Conservation (phyloP, 2,888 invertebrate species). For the Arge pagana region DNA sequence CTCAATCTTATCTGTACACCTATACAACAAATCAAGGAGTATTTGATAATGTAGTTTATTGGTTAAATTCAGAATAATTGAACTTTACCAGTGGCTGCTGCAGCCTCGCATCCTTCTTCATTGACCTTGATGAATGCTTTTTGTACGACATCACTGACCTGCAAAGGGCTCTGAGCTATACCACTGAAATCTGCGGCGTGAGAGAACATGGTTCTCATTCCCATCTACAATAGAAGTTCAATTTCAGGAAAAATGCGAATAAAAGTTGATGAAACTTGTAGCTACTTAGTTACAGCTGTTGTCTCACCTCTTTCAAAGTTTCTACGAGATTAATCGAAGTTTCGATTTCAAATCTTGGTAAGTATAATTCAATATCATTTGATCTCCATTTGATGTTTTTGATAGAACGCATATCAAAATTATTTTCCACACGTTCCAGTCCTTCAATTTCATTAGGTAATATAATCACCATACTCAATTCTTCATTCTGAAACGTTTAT, state of each 20-base stretch:
- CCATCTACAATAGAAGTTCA: constrained; percentile 55
- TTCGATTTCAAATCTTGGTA: constrained; percentile 63
- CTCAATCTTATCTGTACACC: constrained; percentile 40
- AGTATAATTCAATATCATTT: constrained; percentile 50
- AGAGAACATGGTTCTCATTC: constrained; percentile 55
- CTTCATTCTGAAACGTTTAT: constrained; percentile 46
- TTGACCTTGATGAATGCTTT: constrained; percentile 63
- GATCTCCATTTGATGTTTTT: constrained; percentile 29
- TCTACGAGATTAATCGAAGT: constrained; percentile 53
- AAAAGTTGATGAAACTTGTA: not conserved
- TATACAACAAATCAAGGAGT: constrained; percentile 28
- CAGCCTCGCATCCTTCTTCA: constrained; percentile 64
- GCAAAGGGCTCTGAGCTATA: constrained; percentile 51
- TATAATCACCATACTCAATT: constrained; percentile 54
- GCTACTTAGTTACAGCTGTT: not conserved
- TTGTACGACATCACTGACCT: constrained; percentile 60
- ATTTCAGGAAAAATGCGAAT: not conserved
- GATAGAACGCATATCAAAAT: constrained; percentile 52
- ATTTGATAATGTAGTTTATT: not conserved
- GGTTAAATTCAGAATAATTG: constrained; percentile 6
- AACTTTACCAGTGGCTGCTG: constrained; percentile 61
- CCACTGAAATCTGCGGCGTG: constrained; percentile 56
- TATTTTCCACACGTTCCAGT: constrained; percentile 53
- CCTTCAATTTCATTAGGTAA: constrained; percentile 53
- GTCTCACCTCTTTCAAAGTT: constrained; percentile 50